A percentile compares a stretch with the other conserved stretches of the same genome.
These are phyloP conservation scores for Himalopsyche tibetana DNA, from an alignment of 2,888 invertebrate genomes.

Conservation along the genomic window DNA sequence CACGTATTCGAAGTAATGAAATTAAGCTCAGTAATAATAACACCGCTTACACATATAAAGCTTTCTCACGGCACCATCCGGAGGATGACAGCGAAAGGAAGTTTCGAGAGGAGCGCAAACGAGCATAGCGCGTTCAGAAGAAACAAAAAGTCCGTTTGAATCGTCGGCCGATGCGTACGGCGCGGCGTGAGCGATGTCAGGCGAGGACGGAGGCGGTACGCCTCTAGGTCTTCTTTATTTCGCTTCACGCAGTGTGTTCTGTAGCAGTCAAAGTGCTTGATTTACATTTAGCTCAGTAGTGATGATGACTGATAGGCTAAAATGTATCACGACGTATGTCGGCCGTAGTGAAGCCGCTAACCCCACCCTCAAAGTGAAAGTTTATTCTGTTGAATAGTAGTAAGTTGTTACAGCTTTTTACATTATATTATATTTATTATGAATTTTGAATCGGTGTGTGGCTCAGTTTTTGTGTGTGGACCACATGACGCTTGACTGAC, in stretches of 20 bases:
- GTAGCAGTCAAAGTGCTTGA: conserved; percentile 43
- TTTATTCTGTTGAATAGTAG: conserved; percentile 63
- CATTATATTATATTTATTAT: conserved; percentile 55
- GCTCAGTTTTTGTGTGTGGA: conserved; percentile 63
- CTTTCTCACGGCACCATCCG: conserved; percentile 40
- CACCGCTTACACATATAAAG: conserved; percentile 40
- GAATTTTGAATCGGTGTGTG: conserved; percentile 63
- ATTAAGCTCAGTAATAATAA: conserved; percentile 34
- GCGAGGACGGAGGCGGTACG: not conserved
- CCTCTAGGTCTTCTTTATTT: not conserved
- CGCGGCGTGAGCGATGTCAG: not conserved
- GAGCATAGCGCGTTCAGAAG: not conserved
- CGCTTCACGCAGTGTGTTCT: conserved; percentile 45
- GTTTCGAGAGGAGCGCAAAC: conserved; percentile 25
- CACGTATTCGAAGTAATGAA: not conserved
- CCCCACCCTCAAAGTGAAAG: conserved; percentile 44
- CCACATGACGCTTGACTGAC: conserved; percentile 65
- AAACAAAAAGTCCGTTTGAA: not conserved
- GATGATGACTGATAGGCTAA: conserved; percentile 43
- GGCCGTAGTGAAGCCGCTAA: conserved; percentile 41
- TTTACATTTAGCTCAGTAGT: conserved; percentile 38
- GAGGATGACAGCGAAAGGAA: conserved; percentile 17
- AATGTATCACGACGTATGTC: conserved; percentile 35
- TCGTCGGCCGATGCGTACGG: not conserved
- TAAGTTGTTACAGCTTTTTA: conserved; percentile 65